A percentile compares a stretch with the other conserved stretches of the same genome.
phyloP scores from a whole-genome alignment of 30 jellyfish, hydroid and myxozoan species.

The Aurelia coerulea region DNA sequence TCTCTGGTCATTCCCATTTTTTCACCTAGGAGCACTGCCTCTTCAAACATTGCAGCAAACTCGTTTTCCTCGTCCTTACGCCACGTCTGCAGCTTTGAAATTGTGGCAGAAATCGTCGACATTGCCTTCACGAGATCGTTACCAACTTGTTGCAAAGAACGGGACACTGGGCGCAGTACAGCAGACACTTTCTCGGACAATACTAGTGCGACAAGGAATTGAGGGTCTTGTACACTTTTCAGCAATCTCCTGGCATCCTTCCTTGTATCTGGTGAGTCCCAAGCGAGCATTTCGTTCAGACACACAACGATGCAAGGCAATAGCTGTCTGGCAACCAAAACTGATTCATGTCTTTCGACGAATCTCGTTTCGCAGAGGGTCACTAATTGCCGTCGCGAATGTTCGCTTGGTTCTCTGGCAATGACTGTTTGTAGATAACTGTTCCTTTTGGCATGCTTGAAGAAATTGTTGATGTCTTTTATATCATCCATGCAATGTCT shows the following conservation, averaged over 20 bases:
- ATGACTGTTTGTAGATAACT: background rate
- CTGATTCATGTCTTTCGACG: too few relatives aligned
- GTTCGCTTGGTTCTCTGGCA: background rate
- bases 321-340: too few relatives aligned
- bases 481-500: conserved; percentile 9
- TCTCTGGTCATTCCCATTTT: conserved; percentile 13
- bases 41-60: conserved; percentile 25
- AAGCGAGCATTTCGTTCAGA: too few relatives aligned
- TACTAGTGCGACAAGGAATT: too few relatives aligned
- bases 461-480: too few relatives aligned
- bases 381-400: background rate
- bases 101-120: conserved; percentile 28
- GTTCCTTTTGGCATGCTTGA: conserved; percentile 12
- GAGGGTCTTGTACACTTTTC: too few relatives aligned
- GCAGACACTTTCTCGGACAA: too few relatives aligned
- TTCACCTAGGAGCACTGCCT: conserved; percentile 16
- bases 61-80: conserved; percentile 20
- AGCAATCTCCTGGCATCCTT: too few relatives aligned
- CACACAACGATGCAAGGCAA: too few relatives aligned
- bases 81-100: conserved; percentile 15
- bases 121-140: conserved; percentile 27
- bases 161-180: too few relatives aligned
- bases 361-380: conserved; percentile 28
- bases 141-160: conserved; percentile 31
- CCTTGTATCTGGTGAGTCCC: too few relatives aligned